Percentiles rank a stretch among this genome's conserved stretches.
Conservation (phyloP, 2,888 invertebrate genomes). For the Thecocarcelia acutangulata region DNA sequence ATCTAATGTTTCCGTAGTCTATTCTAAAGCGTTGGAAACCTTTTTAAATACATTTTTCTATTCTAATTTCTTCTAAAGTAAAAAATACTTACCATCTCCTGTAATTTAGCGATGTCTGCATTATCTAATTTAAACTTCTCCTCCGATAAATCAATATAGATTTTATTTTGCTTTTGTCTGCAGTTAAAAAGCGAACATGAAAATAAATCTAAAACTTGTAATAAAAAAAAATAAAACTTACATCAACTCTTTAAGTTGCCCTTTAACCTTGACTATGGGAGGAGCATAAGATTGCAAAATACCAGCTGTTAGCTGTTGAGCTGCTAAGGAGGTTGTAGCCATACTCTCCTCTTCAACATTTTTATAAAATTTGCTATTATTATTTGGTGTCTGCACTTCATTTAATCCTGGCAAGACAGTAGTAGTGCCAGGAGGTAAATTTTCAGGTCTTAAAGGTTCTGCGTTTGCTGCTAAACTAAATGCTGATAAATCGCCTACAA, state of each 20-base stretch:
- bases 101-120: slow-evolving; percentile 75
- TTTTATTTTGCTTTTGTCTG: slow-evolving; percentile 80
- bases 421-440: background rate
- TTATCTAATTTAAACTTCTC: slow-evolving; percentile 79
- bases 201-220: background rate
- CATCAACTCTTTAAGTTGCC: slow-evolving; percentile 79
- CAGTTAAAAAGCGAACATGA: slow-evolving; percentile 17
- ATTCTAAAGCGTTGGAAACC: too few species aligned
- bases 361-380: slow-evolving; percentile 10
- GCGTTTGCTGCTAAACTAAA: slow-evolving; percentile 33
- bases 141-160: slow-evolving; percentile 79
- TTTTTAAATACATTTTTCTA: too few species aligned
- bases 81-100: slow-evolving; percentile 80
- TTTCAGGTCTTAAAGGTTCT: slow-evolving; percentile 36
- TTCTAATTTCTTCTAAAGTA: too few species aligned
- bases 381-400: slow-evolving; percentile 17
- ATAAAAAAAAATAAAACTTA: slow-evolving; percentile 66
- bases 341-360: background rate
- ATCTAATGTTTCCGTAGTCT: too few species aligned
- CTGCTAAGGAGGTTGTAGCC: slow-evolving; percentile 71
- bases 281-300: slow-evolving; percentile 77
- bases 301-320: slow-evolving; percentile 76
- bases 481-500: slow-evolving; percentile 56
- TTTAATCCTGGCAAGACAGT: background rate
- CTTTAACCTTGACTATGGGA: slow-evolving; percentile 75